Evolutionary conservation across 2,888 invertebrate species (phyloP), one percentile per base, ranked within the genome.

Genomic region (Tetragnatha montana): DNA sequence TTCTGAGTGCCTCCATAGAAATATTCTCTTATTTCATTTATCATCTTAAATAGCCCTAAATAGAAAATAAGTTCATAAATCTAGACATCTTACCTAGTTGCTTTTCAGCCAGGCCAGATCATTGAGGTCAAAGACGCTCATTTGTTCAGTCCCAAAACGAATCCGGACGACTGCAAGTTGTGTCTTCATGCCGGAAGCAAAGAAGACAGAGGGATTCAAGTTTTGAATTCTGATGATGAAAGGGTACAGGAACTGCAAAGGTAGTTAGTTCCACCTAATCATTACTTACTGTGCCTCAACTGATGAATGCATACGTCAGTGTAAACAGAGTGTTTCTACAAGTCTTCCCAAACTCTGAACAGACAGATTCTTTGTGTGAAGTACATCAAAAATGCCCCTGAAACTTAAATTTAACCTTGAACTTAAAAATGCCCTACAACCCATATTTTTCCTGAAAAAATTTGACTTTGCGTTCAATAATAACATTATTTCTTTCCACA

Each of bases 81-180:
- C 19, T 12, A 7, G 8, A 69, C 12, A 0, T 69, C 19, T 35
- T 4, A 35, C 35, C 4, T 4, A 35, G 35, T 35, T 82, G 70
- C 35, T 49, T 83, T 78, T 14, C 19, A 87, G 90, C 90, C 90
- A 50, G 90, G 87, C 1, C 87, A 90, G 69, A 87, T 68, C 70
- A 84, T 90, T 83, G 87, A 87, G 80, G 50, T 90, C 6, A 80
- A 35, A n/a, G 84, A 90, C 71, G 90, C 84, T 10, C 87, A 87
- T 75, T 19, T 87, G 8, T 87, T 84, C 50, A 80, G 80, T 49
- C 87, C 87, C 14, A 73, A 51, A 69, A 22, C 68, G 19, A 87
- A 87, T 75, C 87, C 87, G 70, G 87, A 87, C 21, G 80, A 87
- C 8, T 22, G 47, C 47, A 90, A 90, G 51, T 75, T 90, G 4